Evolutionary conservation across 37 sponge, comb jelly and placozoan genomes (phyloP).

Genomic region (Halichondria panicea): DNA sequence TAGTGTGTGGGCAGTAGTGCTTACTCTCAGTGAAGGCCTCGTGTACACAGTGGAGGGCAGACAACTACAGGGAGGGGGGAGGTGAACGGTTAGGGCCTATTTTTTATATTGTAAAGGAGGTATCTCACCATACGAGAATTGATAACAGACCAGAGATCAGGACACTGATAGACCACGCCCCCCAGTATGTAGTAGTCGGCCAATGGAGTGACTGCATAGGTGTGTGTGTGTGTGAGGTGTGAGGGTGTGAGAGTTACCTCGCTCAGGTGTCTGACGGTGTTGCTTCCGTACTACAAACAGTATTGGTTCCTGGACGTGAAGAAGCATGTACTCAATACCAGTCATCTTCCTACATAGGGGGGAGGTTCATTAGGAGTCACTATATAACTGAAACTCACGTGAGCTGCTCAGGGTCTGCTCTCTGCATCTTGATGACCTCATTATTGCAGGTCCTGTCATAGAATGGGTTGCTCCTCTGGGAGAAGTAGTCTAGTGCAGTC

Average conservation of each 20-base stretch:
- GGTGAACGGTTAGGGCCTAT: too few relatives aligned
- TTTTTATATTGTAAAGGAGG: too few relatives aligned
- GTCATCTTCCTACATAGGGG: slow-evolving; percentile 63
- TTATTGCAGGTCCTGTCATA: slow-evolving; percentile 98
- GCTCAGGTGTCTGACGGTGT: slow-evolving; percentile 79
- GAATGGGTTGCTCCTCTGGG: slow-evolving; percentile 93
- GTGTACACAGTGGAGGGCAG: slow-evolving; percentile 41
- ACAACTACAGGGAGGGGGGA: slow-evolving; percentile 29
- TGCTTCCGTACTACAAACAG: slow-evolving; percentile 93
- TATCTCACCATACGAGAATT: slow-evolving; percentile 84
- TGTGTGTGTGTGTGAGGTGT: too few relatives aligned
- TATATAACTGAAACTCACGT: slow-evolving; percentile 38
- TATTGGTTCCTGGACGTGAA: slow-evolving; percentile 90
- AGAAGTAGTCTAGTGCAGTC: slow-evolving; percentile 97
- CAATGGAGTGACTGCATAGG: slow-evolving; percentile 64
- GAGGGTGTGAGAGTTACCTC: slow-evolving; percentile 58
- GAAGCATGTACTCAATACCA: slow-evolving; percentile 91
- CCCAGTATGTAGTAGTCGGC: slow-evolving; percentile 86
- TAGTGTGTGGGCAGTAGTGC: too few relatives aligned
- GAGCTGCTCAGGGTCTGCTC: slow-evolving; percentile 83
- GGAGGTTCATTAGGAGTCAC: not conserved
- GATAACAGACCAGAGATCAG: slow-evolving; percentile 82
- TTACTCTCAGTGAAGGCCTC: slow-evolving; percentile 73
- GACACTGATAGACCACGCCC: slow-evolving; percentile 93
- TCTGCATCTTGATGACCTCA: slow-evolving; percentile 95